Evolutionary conservation across 2,888 invertebrate species (phyloP).

Genomic region (Acutogordius australiensis): DNA sequence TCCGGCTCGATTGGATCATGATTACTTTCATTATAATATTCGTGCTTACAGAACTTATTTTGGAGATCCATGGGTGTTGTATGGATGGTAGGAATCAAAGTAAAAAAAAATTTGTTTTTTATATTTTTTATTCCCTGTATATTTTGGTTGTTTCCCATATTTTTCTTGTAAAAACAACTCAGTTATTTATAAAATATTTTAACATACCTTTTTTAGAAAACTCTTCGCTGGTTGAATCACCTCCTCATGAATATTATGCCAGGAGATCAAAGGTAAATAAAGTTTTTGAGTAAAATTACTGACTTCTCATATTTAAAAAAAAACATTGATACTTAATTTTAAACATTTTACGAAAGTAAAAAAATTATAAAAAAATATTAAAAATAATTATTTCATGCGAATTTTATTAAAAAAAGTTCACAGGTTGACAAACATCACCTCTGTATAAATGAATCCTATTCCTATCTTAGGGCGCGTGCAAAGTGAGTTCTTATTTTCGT

Average conservation of each 20-base stretch:
- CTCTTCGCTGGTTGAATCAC: background rate
- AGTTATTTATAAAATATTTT: too few species aligned
- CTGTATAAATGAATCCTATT: too few species aligned
- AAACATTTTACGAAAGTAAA: too few species aligned
- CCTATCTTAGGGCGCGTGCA: too few species aligned
- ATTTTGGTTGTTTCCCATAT: background rate
- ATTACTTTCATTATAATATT: slow-evolving; percentile 3
- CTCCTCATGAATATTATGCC: slow-evolving; percentile 1
- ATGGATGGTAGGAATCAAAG: background rate
- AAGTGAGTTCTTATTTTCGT: too few species aligned
- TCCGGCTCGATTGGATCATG: slow-evolving; percentile 4
- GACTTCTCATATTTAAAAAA: background rate
- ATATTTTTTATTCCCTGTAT: background rate
- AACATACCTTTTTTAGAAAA: too few species aligned
- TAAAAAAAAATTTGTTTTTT: too few species aligned
- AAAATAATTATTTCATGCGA: too few species aligned
- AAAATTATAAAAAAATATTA: too few species aligned
- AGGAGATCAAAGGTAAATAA: background rate
- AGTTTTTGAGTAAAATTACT: background rate
- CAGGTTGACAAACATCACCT: too few species aligned
- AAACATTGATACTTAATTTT: background rate
- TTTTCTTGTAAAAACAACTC: too few species aligned
- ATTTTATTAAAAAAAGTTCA: too few species aligned
- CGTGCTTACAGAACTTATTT: background rate
- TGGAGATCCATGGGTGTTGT: slow-evolving; percentile 7